phyloP scores from a whole-genome alignment of 2,888 invertebrate genomes.

The Phaonia tiefii region DNA sequence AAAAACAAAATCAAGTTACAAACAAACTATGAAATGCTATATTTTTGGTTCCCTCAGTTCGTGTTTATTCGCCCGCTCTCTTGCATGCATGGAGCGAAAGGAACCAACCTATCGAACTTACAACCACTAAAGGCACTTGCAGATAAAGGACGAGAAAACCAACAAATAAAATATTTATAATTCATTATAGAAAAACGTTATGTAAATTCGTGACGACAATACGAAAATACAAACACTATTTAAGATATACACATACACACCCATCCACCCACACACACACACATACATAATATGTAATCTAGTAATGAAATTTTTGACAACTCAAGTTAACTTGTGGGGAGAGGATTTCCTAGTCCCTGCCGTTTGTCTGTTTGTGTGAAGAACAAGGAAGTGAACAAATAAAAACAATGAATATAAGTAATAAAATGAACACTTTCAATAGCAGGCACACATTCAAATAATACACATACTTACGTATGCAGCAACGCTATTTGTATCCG shows the following conservation, averaged over 20 bases:
- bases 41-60: neutral
- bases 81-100: neutral
- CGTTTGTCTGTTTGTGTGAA: too few species aligned
- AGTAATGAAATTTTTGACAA: slow-evolving; percentile 1
- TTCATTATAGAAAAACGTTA: slow-evolving; percentile 41
- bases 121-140: too few species aligned
- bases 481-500: neutral
- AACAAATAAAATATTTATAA: slow-evolving; percentile 34
- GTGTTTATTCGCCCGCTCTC: neutral
- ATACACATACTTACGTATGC: slow-evolving; percentile 3
- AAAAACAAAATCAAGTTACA: too few species aligned
- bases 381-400: slow-evolving; percentile 1
- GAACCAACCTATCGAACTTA: too few species aligned
- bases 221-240: slow-evolving; percentile 9
- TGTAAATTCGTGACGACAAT: slow-evolving; percentile 46
- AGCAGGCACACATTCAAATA: slow-evolving; percentile 27
- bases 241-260: neutral
- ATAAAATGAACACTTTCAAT: slow-evolving; percentile 42
- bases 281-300: slow-evolving; percentile 1
- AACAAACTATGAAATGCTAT: slow-evolving; percentile 6
- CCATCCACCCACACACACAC: neutral
- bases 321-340: neutral
- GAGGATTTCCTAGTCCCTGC: neutral
- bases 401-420: neutral
- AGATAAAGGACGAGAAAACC: neutral